phyloP scores from a whole-genome alignment of 2,797 vertebrate genomes.

The Vireo griseus region DNA sequence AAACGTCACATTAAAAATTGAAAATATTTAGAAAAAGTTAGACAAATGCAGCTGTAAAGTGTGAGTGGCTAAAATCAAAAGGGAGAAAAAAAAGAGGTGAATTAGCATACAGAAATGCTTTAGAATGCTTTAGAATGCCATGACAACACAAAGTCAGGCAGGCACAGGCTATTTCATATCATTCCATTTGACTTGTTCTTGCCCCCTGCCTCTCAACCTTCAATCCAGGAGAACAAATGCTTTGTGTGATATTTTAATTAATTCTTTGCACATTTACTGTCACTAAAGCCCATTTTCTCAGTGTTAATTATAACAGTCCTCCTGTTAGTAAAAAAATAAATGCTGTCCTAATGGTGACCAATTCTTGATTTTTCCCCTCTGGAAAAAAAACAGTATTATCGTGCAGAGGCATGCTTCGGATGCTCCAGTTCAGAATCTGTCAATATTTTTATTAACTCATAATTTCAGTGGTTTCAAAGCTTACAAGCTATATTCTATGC shows the following conservation, averaged over 20 bases:
- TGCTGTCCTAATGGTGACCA: background rate
- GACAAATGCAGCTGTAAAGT: background rate
- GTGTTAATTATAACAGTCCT: background rate
- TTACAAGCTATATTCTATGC: background rate
- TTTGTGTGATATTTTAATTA: background rate
- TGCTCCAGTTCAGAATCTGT: background rate
- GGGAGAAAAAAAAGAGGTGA: background rate
- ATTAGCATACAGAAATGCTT: constrained; percentile 12
- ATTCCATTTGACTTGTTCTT: constrained; percentile 34
- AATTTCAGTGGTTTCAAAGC: constrained; percentile 16
- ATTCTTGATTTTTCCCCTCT: background rate
- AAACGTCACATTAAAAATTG: background rate
- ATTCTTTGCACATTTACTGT: background rate
- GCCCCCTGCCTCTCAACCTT: background rate
- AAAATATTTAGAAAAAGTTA: constrained; percentile 7
- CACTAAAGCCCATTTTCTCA: background rate
- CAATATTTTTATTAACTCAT: constrained; percentile 32
- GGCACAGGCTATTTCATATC: background rate
- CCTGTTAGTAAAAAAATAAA: background rate
- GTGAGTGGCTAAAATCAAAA: background rate
- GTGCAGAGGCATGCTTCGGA: background rate
- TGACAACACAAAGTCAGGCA: constrained; percentile 11
- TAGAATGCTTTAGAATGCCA: background rate
- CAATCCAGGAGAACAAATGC: background rate
- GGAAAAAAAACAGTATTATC: background rate